These are phyloP conservation scores for Sturnira hondurensis DNA, from an alignment of 2,113 vertebrate genomes.

Conservation along the genomic window DNA sequence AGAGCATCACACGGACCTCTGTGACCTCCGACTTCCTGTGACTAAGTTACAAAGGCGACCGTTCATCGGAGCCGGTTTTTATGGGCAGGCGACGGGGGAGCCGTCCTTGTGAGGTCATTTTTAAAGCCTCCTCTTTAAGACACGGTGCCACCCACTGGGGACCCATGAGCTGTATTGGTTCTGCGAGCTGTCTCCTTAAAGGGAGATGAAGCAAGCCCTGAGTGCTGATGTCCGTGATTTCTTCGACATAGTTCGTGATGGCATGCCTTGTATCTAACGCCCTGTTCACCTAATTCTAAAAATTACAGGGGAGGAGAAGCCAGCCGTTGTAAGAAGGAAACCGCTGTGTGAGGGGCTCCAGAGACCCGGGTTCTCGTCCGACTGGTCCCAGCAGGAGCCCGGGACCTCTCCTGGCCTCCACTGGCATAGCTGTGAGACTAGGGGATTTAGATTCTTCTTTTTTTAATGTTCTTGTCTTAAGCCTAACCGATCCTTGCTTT, in stretches of 20 bases:
- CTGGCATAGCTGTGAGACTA: neutral
- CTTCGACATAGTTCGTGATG: no score
- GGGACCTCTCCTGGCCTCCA: neutral
- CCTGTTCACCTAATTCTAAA: neutral
- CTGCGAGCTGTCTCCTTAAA: neutral
- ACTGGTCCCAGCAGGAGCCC: no score
- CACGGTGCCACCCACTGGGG: neutral
- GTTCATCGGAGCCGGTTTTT: neutral
- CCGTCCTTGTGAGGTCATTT: neutral
- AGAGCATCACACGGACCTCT: neutral
- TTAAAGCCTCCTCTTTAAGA: neutral
- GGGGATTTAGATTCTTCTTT: neutral
- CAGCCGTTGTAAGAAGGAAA: fast-evolving
- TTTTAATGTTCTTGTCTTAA: neutral
- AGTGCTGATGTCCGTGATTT: no score
- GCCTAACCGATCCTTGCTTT: neutral
- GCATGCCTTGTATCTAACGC: no score
- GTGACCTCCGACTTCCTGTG: neutral
- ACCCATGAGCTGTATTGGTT: fast-evolving
- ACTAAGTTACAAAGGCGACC: neutral
- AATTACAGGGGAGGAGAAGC: fast-evolving
- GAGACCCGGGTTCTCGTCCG: neutral
- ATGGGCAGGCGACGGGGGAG: neutral
- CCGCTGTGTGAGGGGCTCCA: fast-evolving
- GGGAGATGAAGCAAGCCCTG: neutral